phyloP scores from a whole-genome alignment of 2,797 vertebrate genomes.

The Enteromius mattozi region DNA sequence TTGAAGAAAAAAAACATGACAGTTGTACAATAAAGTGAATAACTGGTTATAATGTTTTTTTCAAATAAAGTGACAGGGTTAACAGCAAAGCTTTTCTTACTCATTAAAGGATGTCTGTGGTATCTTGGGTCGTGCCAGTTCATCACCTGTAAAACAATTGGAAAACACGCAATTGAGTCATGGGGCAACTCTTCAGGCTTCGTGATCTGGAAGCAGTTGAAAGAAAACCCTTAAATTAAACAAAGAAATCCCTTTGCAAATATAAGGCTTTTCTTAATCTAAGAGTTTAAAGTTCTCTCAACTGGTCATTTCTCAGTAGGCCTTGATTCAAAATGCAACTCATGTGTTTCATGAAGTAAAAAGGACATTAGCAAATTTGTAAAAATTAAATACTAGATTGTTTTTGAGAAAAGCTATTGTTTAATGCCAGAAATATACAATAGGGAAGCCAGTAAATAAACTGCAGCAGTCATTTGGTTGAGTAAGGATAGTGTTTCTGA shows the following conservation, averaged over 20 bases:
- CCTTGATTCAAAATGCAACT: conserved; percentile 11
- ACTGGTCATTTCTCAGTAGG: not conserved
- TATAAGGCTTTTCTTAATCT: not conserved
- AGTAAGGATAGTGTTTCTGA: not conserved
- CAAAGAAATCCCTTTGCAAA: not conserved
- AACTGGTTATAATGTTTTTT: not conserved
- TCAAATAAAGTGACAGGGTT: not conserved
- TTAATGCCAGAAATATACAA: not conserved
- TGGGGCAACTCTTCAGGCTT: not conserved
- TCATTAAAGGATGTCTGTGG: conserved; percentile 81
- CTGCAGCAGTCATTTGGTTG: not conserved
- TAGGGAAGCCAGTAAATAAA: not conserved
- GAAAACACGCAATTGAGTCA: conserved; percentile 49
- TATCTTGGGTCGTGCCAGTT: conserved; percentile 85
- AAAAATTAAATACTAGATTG: not conserved
- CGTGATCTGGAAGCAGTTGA: conserved; percentile 1
- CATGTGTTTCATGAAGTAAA: conserved; percentile 50
- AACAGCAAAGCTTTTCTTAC: conserved; percentile 79
- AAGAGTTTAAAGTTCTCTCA: not conserved
- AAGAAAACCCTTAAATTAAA: not conserved
- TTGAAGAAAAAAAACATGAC: conserved; percentile 32
- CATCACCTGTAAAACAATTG: conserved; percentile 85
- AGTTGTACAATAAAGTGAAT: not conserved
- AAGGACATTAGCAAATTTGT: not conserved
- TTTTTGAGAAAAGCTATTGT: not conserved